Conservation (phyloP, 2,797 vertebrate species). For the Anguilla pacifica region DNA sequence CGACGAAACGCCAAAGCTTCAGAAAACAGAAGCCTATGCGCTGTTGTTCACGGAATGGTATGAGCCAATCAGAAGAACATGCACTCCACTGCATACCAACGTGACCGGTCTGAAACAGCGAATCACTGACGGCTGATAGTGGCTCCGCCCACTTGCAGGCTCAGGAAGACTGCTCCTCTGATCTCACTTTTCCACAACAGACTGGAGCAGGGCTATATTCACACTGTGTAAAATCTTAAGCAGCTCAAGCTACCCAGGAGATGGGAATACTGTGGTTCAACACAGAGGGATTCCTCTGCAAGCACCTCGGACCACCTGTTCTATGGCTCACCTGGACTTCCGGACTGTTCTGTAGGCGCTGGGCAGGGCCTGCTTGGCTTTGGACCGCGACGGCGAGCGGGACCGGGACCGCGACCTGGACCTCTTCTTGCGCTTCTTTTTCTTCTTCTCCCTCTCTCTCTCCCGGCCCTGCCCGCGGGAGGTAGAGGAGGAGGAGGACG, state of each 20-base stretch:
- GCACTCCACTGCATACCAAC: background rate
- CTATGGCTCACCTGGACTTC: slow-evolving; percentile 62
- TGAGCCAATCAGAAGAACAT: background rate
- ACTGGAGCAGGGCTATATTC: no score
- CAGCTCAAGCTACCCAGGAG: no score
- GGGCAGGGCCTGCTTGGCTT: slow-evolving; percentile 88
- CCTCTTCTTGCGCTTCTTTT: slow-evolving; percentile 90
- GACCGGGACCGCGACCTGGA: slow-evolving; percentile 81
- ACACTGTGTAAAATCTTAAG: background rate
- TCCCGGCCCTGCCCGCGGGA: slow-evolving; percentile 50
- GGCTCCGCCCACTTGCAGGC: background rate
- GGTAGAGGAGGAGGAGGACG: slow-evolving; percentile 37
- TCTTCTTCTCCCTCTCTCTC: slow-evolving; percentile 85
- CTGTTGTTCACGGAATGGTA: background rate
- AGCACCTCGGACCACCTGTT: no score
- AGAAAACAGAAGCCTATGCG: background rate
- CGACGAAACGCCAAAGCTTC: background rate
- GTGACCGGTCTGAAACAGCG: background rate
- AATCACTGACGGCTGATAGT: background rate
- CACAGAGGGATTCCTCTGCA: background rate
- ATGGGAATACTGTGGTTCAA: no score
- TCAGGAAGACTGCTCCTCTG: background rate
- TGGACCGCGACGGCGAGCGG: slow-evolving; percentile 75
- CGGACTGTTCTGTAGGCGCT: slow-evolving; percentile 88
- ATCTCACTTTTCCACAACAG: background rate